Conservation (phyloP, 2,888 invertebrate genomes). For the Tuta absoluta region DNA sequence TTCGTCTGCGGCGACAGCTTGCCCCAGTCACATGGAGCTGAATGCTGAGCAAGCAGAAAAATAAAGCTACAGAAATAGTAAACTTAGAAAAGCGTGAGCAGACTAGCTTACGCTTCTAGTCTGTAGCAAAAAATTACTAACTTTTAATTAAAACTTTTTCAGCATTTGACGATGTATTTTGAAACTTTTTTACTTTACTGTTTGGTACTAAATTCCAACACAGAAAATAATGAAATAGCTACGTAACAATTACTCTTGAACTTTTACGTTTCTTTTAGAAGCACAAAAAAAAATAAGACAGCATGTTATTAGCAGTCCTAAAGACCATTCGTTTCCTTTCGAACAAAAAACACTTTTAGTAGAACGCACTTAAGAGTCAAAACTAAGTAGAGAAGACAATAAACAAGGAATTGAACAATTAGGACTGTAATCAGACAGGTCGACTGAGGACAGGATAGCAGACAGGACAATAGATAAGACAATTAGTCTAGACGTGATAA, state of each 20-base stretch:
- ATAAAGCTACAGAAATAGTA: background rate
- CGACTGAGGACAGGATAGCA: background rate
- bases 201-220: too few relatives aligned
- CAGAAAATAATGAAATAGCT: too few relatives aligned
- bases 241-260: background rate
- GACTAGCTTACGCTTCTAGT: too few relatives aligned
- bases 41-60: constrained; percentile 1
- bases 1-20: constrained; percentile 4
- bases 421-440: background rate
- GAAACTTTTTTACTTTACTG: too few relatives aligned
- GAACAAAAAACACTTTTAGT: background rate
- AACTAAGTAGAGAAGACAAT: background rate
- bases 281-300: background rate
- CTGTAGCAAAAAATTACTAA: too few relatives aligned
- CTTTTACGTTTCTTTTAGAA: background rate
- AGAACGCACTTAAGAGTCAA: background rate
- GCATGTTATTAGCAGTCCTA: background rate
- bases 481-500: background rate
- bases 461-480: background rate
- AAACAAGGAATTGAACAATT: background rate
- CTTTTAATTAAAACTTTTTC: too few relatives aligned
- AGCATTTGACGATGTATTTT: too few relatives aligned
- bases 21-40: background rate
- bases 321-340: background rate
- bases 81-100: background rate